Conservation (phyloP, 2,888 invertebrate species). For the Harpalus rufipes region DNA sequence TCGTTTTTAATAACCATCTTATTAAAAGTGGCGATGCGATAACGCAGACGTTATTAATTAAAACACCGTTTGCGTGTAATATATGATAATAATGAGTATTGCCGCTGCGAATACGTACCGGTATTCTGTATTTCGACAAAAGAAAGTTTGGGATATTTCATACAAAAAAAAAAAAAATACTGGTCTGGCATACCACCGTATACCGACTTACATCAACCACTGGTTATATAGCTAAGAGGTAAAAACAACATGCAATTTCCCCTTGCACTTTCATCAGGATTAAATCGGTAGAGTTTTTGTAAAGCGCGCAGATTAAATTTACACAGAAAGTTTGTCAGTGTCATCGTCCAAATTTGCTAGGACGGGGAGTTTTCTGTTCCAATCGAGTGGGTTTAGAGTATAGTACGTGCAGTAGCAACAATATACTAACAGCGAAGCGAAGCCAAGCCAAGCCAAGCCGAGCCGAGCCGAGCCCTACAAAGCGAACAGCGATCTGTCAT, state of each 20-base stretch:
- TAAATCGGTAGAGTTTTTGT: slow-evolving; percentile 30
- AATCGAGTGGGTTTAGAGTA: slow-evolving; percentile 8
- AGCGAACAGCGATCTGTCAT: slow-evolving; percentile 64
- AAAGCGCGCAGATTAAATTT: slow-evolving; percentile 39
- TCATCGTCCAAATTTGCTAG: slow-evolving; percentile 49
- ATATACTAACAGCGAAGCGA: slow-evolving; percentile 35
- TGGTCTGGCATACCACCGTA: no score
- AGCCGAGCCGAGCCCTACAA: slow-evolving; percentile 23
- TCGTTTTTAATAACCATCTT: no score
- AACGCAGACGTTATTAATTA: no score
- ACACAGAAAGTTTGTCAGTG: slow-evolving; percentile 57
- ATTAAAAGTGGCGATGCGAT: no score
- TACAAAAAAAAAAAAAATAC: no score
- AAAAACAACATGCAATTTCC: slow-evolving; percentile 22
- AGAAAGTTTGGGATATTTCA: no score
- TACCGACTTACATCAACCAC: no score
- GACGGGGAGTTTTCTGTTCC: slow-evolving; percentile 13
- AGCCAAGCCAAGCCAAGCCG: not conserved
- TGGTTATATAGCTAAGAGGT: no score
- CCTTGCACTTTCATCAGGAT: slow-evolving; percentile 27
- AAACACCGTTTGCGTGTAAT: no score
- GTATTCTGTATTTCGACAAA: no score
- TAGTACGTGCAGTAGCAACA: slow-evolving; percentile 25
- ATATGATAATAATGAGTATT: no score
- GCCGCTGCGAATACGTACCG: no score